These are phyloP conservation scores for Cynocephalus volans DNA, from an alignment of 2,113 vertebrate genomes.

Conservation along the genomic window DNA sequence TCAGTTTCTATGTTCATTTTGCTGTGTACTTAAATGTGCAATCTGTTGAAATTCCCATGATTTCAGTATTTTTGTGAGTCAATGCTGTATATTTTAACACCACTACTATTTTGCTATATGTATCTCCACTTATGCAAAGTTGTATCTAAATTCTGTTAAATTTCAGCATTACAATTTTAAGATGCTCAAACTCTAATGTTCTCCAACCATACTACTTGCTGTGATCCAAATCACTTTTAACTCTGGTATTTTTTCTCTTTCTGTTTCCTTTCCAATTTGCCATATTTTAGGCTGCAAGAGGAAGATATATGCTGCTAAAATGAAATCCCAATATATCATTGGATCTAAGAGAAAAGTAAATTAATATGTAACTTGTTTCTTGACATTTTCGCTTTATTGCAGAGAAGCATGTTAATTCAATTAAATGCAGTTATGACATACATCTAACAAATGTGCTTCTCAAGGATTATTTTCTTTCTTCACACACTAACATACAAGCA, in stretches of 20 bases:
- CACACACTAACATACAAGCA: constrained; percentile 74
- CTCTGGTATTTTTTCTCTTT: constrained; percentile 75
- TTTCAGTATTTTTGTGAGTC: not conserved
- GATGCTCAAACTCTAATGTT: constrained; percentile 56
- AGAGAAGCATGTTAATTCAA: constrained; percentile 77
- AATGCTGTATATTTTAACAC: not conserved
- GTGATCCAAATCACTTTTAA: constrained; percentile 75
- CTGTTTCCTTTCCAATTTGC: constrained; percentile 54
- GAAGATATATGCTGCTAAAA: constrained; percentile 70
- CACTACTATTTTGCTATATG: not conserved
- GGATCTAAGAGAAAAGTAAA: constrained; percentile 72
- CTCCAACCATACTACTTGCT: constrained; percentile 57
- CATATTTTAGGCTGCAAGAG: not conserved
- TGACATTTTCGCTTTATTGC: constrained; percentile 70
- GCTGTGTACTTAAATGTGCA: constrained; percentile 18
- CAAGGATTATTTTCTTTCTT: constrained; percentile 68
- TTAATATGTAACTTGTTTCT: constrained; percentile 70
- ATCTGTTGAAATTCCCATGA: not conserved
- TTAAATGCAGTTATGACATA: constrained; percentile 76
- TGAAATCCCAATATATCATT: constrained; percentile 75
- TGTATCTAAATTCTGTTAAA: not conserved
- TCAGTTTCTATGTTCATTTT: constrained; percentile 34
- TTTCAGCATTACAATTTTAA: constrained; percentile 66
- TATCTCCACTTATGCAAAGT: constrained; percentile 41
- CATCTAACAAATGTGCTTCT: constrained; percentile 77